Percentiles rank a stretch among this genome's conserved stretches.
Conservation (phyloP, 2,797 vertebrate genomes). For the Tachyglossus aculeatus region DNA sequence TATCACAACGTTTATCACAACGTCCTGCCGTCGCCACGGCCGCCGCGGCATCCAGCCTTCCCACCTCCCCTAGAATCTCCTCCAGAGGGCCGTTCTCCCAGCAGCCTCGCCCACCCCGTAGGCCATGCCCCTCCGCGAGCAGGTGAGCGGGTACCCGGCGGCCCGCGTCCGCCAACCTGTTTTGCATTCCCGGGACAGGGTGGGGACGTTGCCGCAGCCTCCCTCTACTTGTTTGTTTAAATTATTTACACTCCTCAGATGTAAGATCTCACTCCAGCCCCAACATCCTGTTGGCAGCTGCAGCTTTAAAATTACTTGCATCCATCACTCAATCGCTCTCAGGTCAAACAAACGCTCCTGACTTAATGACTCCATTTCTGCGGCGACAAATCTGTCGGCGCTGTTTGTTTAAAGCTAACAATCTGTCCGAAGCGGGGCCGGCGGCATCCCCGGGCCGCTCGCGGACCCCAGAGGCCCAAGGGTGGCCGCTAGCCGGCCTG, state of each 20-base stretch:
- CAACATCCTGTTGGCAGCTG: constrained; percentile 64
- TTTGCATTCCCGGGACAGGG: constrained; percentile 4
- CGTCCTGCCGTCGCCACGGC: no score
- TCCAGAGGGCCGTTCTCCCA: no score
- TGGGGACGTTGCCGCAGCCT: constrained; percentile 22
- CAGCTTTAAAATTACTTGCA: constrained; percentile 74
- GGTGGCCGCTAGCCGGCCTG: not conserved
- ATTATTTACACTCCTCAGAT: constrained; percentile 70
- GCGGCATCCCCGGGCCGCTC: constrained; percentile 29
- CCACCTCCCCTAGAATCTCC: no score
- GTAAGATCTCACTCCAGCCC: constrained; percentile 60
- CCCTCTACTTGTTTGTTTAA: constrained; percentile 63
- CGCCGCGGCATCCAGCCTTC: no score
- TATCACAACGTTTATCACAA: no score
- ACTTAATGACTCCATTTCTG: constrained; percentile 73
- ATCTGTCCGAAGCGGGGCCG: constrained; percentile 62
- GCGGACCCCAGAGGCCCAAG: not conserved
- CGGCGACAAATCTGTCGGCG: constrained; percentile 69
- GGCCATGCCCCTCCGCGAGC: no score
- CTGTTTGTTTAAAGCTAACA: constrained; percentile 73
- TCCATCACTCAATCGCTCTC: constrained; percentile 73
- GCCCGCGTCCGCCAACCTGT: not conserved
- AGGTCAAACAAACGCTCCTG: constrained; percentile 67
- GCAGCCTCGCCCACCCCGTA: no score
- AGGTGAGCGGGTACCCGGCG: no score